These are phyloP conservation scores for Halictus quadricinctus DNA, from an alignment of 2,888 invertebrate genomes.

Conservation along the genomic window DNA sequence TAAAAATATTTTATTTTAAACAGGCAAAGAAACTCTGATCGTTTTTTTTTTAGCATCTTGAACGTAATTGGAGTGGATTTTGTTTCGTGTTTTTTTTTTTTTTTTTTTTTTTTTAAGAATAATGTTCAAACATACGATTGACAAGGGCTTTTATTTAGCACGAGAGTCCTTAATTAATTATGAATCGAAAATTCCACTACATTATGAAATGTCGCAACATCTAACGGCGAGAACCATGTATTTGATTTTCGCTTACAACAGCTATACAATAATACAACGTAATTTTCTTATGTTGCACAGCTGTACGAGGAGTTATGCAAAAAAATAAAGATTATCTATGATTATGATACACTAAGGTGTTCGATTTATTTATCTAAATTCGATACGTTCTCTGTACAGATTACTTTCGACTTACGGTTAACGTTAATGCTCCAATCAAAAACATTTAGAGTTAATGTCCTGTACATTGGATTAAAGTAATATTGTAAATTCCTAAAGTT, in stretches of 20 bases:
- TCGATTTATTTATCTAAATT: constrained; percentile 44
- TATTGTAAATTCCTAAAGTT: constrained; percentile 49
- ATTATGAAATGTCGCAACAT: constrained; percentile 49
- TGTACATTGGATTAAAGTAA: constrained; percentile 39
- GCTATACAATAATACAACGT: constrained; percentile 49
- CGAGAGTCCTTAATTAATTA: constrained; percentile 47
- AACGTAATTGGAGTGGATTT: constrained; percentile 38
- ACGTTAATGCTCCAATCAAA: constrained; percentile 19
- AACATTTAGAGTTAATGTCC: constrained; percentile 22
- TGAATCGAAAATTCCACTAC: constrained; percentile 48
- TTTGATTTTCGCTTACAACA: constrained; percentile 36
- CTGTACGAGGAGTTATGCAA: constrained; percentile 57
- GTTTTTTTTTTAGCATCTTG: constrained; percentile 45
- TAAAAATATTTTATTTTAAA: constrained; percentile 45
- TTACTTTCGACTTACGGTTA: background rate
- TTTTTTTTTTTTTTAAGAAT: constrained; percentile 20
- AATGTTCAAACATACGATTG: constrained; percentile 32
- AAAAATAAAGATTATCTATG: constrained; percentile 66
- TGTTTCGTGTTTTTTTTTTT: constrained; percentile 15
- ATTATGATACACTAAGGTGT: constrained; percentile 51
- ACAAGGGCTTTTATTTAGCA: constrained; percentile 44
- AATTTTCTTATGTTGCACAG: constrained; percentile 63
- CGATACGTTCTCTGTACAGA: constrained; percentile 45
- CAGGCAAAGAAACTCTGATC: constrained; percentile 14
- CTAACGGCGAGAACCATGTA: constrained; percentile 39